Evolutionary conservation across 2,797 vertebrate species (phyloP), one percentile per base, ranked within the genome.

Genomic region (Lophotriccus pileatus): DNA sequence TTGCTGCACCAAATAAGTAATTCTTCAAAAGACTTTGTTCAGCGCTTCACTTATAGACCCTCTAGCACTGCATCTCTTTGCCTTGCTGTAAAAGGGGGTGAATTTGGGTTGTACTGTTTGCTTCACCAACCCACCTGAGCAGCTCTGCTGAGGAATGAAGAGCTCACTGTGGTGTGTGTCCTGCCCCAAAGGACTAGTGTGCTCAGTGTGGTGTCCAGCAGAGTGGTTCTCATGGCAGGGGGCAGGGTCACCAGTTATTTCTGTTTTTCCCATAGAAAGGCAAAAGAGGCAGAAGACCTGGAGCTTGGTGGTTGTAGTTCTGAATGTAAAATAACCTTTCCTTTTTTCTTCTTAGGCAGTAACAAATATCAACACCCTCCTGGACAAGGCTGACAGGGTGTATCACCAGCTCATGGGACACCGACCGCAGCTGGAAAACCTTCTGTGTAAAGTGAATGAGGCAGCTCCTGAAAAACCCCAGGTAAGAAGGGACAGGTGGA

Each of bases 361-460:
- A 81, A 99, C 99, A 53, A 99, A 99, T 96, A 99, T 99, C 93
- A 99, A 99, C 94, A 99, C 99, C 0, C 98, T 99, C 72, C 97
- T 99, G 97, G 99, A 99, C 97, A 99, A 99, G 97, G 99, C 99
- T 18, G 99, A 99, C 95, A 97, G 99, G 20, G 99, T 99, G 7
- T 99, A 99, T 78, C 99, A 99, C 91, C 99, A 99, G 97, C 98
- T 99, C 44, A 99, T 99, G 99, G 99, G 99, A 30, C 99, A 99
- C 97, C 96, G 99, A 12, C 99, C 99, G 0, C 99, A 99, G 97
- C 97, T 99, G 82, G 99, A 99, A 97, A 99, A 98, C 90, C 98
- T 99, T 34, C 97, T 99, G 90, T 99, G 99, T 72, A 99, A 99
- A 98, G 99, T 99, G 89, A 99, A 99, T 2, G 99, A 99, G 94